A percentile compares a stretch with the other conserved stretches of the same genome.
Conservation (phyloP, 1,140 invertebrate genomes). For the Dolichoris vasculosae region DNA sequence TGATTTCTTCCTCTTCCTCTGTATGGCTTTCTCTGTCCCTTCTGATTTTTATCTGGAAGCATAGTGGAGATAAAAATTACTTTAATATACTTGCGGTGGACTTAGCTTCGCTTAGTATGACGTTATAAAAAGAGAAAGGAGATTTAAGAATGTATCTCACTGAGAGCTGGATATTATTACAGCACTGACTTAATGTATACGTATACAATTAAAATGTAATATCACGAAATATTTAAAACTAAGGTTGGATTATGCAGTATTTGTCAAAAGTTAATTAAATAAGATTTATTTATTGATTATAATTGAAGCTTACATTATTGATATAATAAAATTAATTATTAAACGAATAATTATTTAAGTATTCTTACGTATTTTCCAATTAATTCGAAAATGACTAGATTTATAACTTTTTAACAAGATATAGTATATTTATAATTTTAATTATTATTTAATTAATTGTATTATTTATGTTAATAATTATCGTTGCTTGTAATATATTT, state of each 20-base stretch:
- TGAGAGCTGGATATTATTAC: neutral
- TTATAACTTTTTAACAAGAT: too few species aligned
- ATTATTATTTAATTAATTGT: too few species aligned
- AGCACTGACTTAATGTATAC: neutral
- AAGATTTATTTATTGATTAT: neutral
- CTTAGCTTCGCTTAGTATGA: neutral
- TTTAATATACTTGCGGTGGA: constrained; percentile 7
- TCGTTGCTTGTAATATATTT: too few species aligned
- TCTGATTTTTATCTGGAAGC: neutral
- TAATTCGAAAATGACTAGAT: neutral
- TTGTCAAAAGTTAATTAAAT: neutral
- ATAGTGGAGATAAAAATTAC: neutral
- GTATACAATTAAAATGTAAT: neutral
- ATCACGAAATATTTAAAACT: neutral
- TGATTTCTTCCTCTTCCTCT: neutral
- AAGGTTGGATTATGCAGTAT: neutral
- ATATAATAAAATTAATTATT: too few species aligned
- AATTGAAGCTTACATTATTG: too few species aligned
- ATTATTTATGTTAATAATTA: too few species aligned
- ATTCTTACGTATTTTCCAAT: too few species aligned
- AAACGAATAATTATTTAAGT: too few species aligned
- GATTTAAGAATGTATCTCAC: neutral
- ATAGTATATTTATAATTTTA: too few species aligned
- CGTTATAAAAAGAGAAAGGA: neutral
- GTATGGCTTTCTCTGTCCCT: neutral